phyloP scores from a whole-genome alignment of 2,888 invertebrate species.

The Branchipolynoe longqiensis region DNA sequence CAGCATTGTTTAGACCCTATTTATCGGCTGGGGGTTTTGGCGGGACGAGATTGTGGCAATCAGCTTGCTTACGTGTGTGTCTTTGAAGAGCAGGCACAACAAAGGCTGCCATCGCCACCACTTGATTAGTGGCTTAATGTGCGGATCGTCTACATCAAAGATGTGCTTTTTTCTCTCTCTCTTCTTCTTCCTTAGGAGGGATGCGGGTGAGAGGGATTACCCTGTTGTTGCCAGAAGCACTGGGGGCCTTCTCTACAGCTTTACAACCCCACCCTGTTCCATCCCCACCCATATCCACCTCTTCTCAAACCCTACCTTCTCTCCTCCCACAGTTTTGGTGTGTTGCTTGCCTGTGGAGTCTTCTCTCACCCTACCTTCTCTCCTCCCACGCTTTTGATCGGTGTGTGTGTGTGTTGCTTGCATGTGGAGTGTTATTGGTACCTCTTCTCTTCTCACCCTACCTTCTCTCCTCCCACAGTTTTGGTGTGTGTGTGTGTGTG shows the following conservation, averaged over 20 bases:
- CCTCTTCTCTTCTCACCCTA: too few species aligned
- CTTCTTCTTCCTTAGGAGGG: too few species aligned
- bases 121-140: slow-evolving; percentile 49
- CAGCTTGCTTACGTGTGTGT: slow-evolving; percentile 41
- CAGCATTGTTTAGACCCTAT: slow-evolving; percentile 49
- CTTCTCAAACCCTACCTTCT: too few species aligned
- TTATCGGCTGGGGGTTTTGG: slow-evolving; percentile 37
- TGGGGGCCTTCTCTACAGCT: not conserved
- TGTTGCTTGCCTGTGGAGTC: not conserved
- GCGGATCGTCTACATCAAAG: slow-evolving; percentile 38
- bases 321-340: too few species aligned
- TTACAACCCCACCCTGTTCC: not conserved
- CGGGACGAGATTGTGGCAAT: slow-evolving; percentile 17
- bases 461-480: too few species aligned
- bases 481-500: too few species aligned
- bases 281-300: not conserved
- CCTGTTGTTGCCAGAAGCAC: slow-evolving; percentile 28
- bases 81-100: slow-evolving; percentile 25
- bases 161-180: slow-evolving; percentile 30
- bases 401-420: too few species aligned
- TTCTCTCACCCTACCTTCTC: too few species aligned
- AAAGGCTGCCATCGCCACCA: slow-evolving; percentile 40
- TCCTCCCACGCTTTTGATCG: too few species aligned
- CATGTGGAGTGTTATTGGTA: too few species aligned
- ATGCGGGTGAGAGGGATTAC: slow-evolving; percentile 29